Base-by-base conservation (phyloP, 2,113 vertebrate genomes). In the Thermophis baileyi region DNA sequence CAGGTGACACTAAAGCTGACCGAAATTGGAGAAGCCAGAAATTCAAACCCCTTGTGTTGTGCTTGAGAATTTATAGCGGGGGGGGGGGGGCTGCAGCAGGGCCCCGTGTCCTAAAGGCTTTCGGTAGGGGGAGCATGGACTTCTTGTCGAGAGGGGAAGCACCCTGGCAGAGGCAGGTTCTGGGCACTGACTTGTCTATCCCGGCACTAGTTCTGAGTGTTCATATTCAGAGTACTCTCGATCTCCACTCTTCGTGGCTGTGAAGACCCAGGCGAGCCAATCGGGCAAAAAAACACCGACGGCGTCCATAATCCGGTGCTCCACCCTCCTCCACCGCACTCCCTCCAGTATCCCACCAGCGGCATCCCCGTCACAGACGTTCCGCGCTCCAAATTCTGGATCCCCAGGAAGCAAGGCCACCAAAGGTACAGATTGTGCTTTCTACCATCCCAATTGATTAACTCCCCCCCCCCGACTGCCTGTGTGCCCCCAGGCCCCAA, bases 181-280 rank as follows among this genome's bases (percentile, higher is more conserved):
- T 97, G 97, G 97, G 96, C 97, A 94, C 96, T 96, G 14, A 94
- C 95, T 90, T 85, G 96, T 91, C 10, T 97, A 95, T 95, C 95
- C 98, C 90, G 95, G 97, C 97, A 97, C 98, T 94, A 97, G 98
- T 91, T 98, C 97, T 96, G 97, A 97, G 96, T 98, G 96, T 95
- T 97, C 98, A 92, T 95, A 98, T 97, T 97, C 97, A 96, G 98
- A 98, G 97, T 97, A 97, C 95, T 97, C 98, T 94, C 97, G 98
- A 16, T 97, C 98, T 97, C 98, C 98, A 94, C 97, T 98, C 97
- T 98, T 98, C 96, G 97, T 98, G 98, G 97, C 98, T 91, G 96
- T 98, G 95, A 98, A 98, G 97, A 97, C 97, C 87, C 98, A 97
- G 96, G 12, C 96, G 88, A 98, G 94, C 97, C 98, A 97, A 91